Conservation (phyloP, 2,797 vertebrate species). For the Hoplostethus atlanticus region DNA sequence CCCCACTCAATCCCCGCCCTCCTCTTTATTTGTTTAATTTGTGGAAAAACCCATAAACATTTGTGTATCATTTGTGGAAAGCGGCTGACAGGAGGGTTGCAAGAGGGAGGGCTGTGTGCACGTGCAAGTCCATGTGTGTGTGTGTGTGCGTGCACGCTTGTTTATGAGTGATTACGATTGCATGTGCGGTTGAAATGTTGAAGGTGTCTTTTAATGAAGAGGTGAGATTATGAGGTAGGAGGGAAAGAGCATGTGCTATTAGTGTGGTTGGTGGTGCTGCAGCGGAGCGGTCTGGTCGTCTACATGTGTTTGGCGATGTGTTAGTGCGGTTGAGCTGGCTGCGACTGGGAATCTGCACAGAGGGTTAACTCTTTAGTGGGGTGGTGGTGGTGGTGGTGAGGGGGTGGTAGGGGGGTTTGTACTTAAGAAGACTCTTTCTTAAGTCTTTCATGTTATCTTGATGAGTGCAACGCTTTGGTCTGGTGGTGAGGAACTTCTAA, state of each 20-base stretch:
- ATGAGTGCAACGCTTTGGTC: conserved; percentile 69
- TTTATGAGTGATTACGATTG: conserved; percentile 21
- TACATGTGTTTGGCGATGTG: conserved; percentile 19
- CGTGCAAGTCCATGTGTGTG: conserved; percentile 2
- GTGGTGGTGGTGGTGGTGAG: too few species aligned
- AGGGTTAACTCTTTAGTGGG: conserved; percentile 26
- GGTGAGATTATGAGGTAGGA: conserved; percentile 26
- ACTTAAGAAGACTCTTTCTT: conserved; percentile 48
- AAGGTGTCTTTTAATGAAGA: conserved; percentile 40
- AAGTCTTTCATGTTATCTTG: conserved; percentile 66
- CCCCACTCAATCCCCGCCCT: too few species aligned
- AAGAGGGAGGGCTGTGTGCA: conserved; percentile 12
- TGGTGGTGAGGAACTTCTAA: conserved; percentile 68
- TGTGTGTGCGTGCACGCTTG: conserved; percentile 12
- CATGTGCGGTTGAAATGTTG: conserved; percentile 43
- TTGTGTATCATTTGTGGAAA: conserved; percentile 78
- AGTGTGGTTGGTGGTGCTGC: conserved; percentile 4
- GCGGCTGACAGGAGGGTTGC: conserved; percentile 31
- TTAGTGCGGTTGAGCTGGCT: conserved; percentile 17
- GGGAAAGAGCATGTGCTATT: conserved; percentile 17
- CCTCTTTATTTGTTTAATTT: conserved; percentile 81
- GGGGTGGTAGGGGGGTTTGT: neutral
- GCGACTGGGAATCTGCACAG: conserved; percentile 43
- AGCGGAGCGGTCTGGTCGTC: neutral
- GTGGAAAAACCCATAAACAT: conserved; percentile 83